phyloP scores from a whole-genome alignment of 2,797 vertebrate genomes.

The Pangasius larnaudii region DNA sequence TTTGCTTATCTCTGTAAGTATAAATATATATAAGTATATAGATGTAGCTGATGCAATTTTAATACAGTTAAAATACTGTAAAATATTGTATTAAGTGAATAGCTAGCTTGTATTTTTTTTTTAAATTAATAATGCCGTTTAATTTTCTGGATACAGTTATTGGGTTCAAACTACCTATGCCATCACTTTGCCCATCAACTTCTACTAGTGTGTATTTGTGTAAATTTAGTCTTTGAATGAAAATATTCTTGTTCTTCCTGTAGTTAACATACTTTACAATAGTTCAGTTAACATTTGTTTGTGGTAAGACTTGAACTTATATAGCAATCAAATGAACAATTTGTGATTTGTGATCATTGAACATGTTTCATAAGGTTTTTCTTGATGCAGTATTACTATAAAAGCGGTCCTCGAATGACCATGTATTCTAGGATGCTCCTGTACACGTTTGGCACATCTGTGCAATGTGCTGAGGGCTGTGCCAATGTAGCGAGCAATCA shows the following conservation, averaged over 20 bases:
- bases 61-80: background rate
- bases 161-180: background rate
- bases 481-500: conserved; percentile 61
- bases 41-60: background rate
- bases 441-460: background rate
- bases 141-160: background rate
- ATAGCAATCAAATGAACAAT: background rate
- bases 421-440: background rate
- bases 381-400: background rate
- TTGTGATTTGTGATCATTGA: background rate
- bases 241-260: no score
- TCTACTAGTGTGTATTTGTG: background rate
- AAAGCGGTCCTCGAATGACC: background rate
- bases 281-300: no score
- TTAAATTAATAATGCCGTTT: no score
- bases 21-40: background rate
- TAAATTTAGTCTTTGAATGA: no score
- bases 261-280: no score
- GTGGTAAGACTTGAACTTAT: background rate
- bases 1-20: conserved; percentile 77
- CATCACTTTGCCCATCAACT: background rate
- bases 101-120: background rate
- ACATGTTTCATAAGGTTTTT: background rate
- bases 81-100: background rate
- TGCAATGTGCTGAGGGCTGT: conserved; percentile 35